phyloP scores from a whole-genome alignment of 2,888 invertebrate species.

The Brachylomia viminalis region DNA sequence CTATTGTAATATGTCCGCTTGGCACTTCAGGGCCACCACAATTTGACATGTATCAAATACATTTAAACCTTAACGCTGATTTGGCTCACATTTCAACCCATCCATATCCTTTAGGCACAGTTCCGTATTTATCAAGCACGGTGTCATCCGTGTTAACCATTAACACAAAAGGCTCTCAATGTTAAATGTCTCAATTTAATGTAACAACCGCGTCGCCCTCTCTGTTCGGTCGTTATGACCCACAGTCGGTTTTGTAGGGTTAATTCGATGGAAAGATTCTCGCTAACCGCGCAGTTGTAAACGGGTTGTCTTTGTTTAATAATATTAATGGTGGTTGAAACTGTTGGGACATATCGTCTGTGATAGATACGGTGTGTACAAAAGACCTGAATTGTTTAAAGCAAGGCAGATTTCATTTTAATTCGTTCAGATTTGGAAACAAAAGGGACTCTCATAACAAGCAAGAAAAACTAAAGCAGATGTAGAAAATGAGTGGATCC shows the following conservation, averaged over 20 bases:
- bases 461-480: slow-evolving; percentile 2
- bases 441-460: not conserved
- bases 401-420: slow-evolving; percentile 54
- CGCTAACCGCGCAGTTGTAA: slow-evolving; percentile 76
- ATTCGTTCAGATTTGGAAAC: slow-evolving; percentile 35
- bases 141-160: slow-evolving; percentile 75
- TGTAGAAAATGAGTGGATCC: not conserved
- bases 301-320: slow-evolving; percentile 74
- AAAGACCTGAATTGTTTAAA: slow-evolving; percentile 49
- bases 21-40: not conserved
- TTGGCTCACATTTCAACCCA: slow-evolving; percentile 48
- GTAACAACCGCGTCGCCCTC: slow-evolving; percentile 81
- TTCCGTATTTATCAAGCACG: slow-evolving; percentile 71
- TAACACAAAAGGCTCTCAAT: slow-evolving; percentile 79
- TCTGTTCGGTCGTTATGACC: slow-evolving; percentile 77
- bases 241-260: slow-evolving; percentile 82
- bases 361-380: slow-evolving; percentile 59
- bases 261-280: slow-evolving; percentile 87
- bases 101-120: slow-evolving; percentile 65
- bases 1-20: not conserved
- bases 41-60: slow-evolving; percentile 23
- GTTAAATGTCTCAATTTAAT: slow-evolving; percentile 86
- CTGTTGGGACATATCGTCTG: slow-evolving; percentile 67
- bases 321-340: slow-evolving; percentile 67
- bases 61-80: slow-evolving; percentile 31